Evolutionary conservation across 2,797 vertebrate species (phyloP).

Genomic region (Alcedo atthis): DNA sequence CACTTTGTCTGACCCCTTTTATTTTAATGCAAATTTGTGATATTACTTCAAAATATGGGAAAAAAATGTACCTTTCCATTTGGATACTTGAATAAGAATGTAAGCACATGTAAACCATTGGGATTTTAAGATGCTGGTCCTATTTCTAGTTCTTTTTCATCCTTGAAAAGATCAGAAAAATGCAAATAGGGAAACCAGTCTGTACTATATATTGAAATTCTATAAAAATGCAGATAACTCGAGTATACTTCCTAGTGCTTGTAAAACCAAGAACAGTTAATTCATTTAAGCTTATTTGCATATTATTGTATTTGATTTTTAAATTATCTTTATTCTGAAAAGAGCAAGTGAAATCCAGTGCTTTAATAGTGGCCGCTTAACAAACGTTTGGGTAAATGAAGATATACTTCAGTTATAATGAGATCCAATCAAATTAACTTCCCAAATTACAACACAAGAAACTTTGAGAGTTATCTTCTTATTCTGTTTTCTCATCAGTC

Average conservation of each 20-base stretch:
- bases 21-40: background rate
- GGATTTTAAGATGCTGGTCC: background rate
- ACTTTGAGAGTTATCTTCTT: background rate
- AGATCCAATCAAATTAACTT: background rate
- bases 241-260: background rate
- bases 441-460: background rate
- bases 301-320: background rate
- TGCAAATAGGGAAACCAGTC: background rate
- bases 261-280: background rate
- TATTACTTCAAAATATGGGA: background rate
- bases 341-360: background rate
- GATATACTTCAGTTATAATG: background rate
- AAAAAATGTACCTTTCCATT: background rate
- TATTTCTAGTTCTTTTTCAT: background rate
- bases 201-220: background rate
- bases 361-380: rapidly evolving
- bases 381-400: background rate
- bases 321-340: background rate
- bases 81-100: background rate
- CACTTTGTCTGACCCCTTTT: background rate
- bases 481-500: background rate
- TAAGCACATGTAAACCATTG: rapidly evolving
- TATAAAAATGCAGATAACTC: background rate
- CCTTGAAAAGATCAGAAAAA: background rate
- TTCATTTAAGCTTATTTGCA: background rate